Percentiles rank a stretch among this genome's conserved stretches.
Conservation (phyloP, 2,113 vertebrate genomes). For the Cnemophilus loriae region DNA sequence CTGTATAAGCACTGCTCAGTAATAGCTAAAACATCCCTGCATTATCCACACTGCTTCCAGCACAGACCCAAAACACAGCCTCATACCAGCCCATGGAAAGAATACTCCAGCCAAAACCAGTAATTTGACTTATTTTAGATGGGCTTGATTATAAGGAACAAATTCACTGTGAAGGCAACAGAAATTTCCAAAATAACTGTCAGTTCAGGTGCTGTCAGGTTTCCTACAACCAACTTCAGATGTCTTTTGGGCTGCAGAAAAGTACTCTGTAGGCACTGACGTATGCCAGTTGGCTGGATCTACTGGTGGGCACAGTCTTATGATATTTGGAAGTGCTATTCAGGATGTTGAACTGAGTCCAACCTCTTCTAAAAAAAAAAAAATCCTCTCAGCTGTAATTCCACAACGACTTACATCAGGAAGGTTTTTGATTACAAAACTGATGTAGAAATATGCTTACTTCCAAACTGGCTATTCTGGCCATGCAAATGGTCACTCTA, state of each 20-base stretch:
- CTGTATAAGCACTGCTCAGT: not conserved
- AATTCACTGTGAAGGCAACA: not conserved
- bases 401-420: not conserved
- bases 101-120: not conserved
- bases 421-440: not conserved
- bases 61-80: not conserved
- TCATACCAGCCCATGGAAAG: not conserved
- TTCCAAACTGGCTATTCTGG: not conserved
- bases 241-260: not conserved
- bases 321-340: not conserved
- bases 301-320: not conserved
- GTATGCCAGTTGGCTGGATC: not conserved
- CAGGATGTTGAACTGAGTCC: not conserved
- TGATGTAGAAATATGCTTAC: not conserved
- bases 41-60: not conserved
- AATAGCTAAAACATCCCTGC: not conserved
- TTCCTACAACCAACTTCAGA: not conserved
- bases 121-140: not conserved
- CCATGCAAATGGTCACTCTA: not conserved
- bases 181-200: not conserved
- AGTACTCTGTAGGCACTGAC: rapidly evolving
- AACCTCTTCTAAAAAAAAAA: not conserved
- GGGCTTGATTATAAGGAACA: not conserved
- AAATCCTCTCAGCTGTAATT: not conserved
- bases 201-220: not conserved